These are phyloP conservation scores for Drosophila sordidula DNA, from an alignment of 2,888 invertebrate genomes.

Conservation along the genomic window DNA sequence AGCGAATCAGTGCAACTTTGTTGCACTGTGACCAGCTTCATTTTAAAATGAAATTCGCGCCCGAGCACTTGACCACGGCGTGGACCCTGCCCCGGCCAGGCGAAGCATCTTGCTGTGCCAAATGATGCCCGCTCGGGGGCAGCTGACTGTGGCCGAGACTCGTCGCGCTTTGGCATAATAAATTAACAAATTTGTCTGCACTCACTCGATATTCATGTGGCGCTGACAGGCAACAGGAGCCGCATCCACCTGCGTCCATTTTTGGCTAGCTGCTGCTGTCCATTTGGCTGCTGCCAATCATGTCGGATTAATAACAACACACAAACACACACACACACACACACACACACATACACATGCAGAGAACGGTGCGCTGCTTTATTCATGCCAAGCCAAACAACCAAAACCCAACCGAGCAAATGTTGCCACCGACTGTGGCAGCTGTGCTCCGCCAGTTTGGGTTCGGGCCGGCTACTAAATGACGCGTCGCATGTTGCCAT, in stretches of 20 bases:
- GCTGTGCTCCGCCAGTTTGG: slow-evolving; percentile 47
- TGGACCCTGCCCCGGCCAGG: slow-evolving; percentile 27
- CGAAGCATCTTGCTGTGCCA: slow-evolving; percentile 63
- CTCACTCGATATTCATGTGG: slow-evolving; percentile 69
- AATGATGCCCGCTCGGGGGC: slow-evolving; percentile 52
- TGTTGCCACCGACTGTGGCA: slow-evolving; percentile 52
- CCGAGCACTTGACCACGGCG: slow-evolving; percentile 65
- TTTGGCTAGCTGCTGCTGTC: slow-evolving; percentile 58
- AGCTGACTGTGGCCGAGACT: slow-evolving; percentile 32
- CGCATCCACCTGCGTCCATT: slow-evolving; percentile 73
- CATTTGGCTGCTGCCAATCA: slow-evolving; percentile 83
- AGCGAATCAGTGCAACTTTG: slow-evolving; percentile 70
- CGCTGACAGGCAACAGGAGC: slow-evolving; percentile 69
- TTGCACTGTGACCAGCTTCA: slow-evolving; percentile 52
- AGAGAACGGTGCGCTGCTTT: slow-evolving; percentile 52
- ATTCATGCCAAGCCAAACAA: slow-evolving; percentile 59
- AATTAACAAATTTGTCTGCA: slow-evolving; percentile 81
- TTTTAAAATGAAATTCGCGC: slow-evolving; percentile 69
- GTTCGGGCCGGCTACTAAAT: slow-evolving; percentile 64
- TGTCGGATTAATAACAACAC: slow-evolving; percentile 81
- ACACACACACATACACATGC: neutral
- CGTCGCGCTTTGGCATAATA: slow-evolving; percentile 71
- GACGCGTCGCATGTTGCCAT: slow-evolving; percentile 72
- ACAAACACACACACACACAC: slow-evolving; percentile 17
- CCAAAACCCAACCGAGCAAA: slow-evolving; percentile 55